Conservation (phyloP, 1,140 invertebrate genomes). For the Caenorhabditis latens region DNA sequence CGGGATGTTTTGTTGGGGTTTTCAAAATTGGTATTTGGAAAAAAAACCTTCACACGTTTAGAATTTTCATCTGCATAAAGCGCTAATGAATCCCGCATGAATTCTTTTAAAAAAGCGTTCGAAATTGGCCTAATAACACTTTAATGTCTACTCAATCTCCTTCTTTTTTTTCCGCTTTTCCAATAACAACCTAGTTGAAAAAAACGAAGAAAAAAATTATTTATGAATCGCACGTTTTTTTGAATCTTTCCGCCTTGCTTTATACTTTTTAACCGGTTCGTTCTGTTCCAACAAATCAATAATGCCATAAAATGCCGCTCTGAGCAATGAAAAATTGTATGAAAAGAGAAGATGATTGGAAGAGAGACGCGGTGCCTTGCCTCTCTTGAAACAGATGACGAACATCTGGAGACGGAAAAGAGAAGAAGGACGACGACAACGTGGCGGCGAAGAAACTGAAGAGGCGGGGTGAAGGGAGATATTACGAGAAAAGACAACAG, state of each 20-base stretch:
- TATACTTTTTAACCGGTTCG: neutral
- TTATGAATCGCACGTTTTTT: conserved; percentile 40
- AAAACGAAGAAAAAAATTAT: conserved; percentile 11
- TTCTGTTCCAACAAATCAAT: neutral
- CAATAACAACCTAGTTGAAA: neutral
- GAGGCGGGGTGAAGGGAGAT: neutral
- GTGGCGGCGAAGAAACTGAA: neutral
- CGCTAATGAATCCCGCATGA: too few relatives aligned
- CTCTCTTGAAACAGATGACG: conserved; percentile 40
- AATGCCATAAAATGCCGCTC: conserved; percentile 21
- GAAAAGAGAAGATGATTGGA: neutral
- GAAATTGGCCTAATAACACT: conserved; percentile 3
- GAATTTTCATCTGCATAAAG: too few relatives aligned
- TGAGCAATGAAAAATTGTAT: conserved; percentile 17
- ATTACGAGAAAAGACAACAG: conserved; percentile 8
- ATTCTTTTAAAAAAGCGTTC: neutral
- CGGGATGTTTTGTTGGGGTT: too few relatives aligned
- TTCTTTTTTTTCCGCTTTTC: neutral
- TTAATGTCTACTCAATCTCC: conserved; percentile 1
- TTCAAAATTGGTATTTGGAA: too few relatives aligned
- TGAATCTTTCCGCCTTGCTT: neutral
- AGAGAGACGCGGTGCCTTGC: neutral
- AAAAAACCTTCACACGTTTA: too few relatives aligned
- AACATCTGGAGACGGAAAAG: conserved; percentile 17
- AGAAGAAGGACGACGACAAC: neutral